A percentile compares a stretch with the other conserved stretches of the same genome.
These are phyloP conservation scores for Melierax canorus DNA, from an alignment of 2,113 vertebrate genomes.

Conservation along the genomic window DNA sequence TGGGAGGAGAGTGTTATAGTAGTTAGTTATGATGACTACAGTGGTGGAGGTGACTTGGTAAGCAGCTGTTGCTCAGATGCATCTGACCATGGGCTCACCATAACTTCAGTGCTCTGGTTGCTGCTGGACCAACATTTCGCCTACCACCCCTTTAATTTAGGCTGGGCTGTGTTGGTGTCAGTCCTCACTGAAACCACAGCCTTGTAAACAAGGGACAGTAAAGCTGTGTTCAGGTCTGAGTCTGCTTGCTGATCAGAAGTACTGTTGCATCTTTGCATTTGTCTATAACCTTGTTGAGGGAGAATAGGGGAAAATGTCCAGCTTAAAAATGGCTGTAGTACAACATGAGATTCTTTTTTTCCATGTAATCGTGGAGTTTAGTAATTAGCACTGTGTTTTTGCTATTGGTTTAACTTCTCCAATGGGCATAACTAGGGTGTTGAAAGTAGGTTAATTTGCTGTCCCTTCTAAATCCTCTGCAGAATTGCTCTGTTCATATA, in stretches of 20 bases:
- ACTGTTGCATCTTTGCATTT: not conserved
- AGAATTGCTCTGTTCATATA: not conserved
- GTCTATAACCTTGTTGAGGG: not conserved
- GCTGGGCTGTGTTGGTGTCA: not conserved
- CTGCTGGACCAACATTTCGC: too few relatives aligned
- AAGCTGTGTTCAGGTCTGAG: not conserved
- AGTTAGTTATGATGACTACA: too few relatives aligned
- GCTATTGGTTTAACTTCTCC: not conserved
- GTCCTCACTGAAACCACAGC: not conserved
- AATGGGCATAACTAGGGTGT: not conserved
- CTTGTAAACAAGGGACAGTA: not conserved
- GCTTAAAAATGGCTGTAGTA: not conserved
- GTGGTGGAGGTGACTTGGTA: too few relatives aligned
- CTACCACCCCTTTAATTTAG: too few relatives aligned
- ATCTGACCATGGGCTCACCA: too few relatives aligned
- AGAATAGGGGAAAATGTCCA: not conserved
- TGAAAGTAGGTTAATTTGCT: conserved; percentile 13
- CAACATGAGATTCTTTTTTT: not conserved
- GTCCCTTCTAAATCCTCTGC: not conserved
- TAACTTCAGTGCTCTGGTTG: too few relatives aligned
- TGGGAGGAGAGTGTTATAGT: too few relatives aligned
- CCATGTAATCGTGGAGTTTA: not conserved
- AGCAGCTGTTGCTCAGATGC: too few relatives aligned
- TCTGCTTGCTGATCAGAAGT: not conserved
- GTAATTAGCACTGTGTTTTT: not conserved